Evolutionary conservation across 2,113 vertebrate species (phyloP).

Genomic region (Hypanus sabinus): DNA sequence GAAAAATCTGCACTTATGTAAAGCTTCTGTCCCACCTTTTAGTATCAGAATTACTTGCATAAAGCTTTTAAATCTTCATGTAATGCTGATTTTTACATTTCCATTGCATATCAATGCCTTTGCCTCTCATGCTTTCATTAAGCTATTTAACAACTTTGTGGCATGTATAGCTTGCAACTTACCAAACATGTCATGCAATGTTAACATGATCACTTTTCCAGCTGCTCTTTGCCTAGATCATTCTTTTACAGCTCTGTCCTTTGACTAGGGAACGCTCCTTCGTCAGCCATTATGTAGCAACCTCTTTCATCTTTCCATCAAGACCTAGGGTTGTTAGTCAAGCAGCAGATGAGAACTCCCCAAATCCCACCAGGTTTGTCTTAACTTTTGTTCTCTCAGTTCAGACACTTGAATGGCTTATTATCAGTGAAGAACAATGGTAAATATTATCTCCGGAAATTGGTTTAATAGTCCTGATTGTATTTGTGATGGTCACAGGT

Average conservation of each 20-base stretch:
- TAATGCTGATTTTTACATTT: not conserved
- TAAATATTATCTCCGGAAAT: not conserved
- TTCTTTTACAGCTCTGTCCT: conserved; percentile 29
- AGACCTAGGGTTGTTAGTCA: conserved; percentile 56
- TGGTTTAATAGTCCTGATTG: not conserved
- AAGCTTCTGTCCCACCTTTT: not conserved
- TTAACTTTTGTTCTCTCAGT: not conserved
- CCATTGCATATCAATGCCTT: not conserved
- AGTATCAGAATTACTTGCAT: not conserved
- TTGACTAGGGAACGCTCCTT: conserved; percentile 60
- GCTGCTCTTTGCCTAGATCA: not conserved
- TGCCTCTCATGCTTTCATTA: not conserved
- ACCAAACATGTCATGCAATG: not conserved
- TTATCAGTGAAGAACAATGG: not conserved
- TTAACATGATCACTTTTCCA: not conserved
- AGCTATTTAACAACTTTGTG: not conserved
- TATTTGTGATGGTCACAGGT: not conserved
- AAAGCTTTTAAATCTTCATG: not conserved
- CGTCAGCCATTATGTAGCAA: conserved; percentile 60
- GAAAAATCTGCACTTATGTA: not conserved
- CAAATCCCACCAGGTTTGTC: conserved; percentile 57
- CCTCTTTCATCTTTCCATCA: conserved; percentile 58
- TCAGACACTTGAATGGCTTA: too few relatives aligned
- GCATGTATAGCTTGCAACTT: not conserved
- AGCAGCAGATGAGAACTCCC: conserved; percentile 49